These are phyloP conservation scores for Operophtera brumata DNA, from an alignment of 2,888 invertebrate genomes.

Conservation along the genomic window DNA sequence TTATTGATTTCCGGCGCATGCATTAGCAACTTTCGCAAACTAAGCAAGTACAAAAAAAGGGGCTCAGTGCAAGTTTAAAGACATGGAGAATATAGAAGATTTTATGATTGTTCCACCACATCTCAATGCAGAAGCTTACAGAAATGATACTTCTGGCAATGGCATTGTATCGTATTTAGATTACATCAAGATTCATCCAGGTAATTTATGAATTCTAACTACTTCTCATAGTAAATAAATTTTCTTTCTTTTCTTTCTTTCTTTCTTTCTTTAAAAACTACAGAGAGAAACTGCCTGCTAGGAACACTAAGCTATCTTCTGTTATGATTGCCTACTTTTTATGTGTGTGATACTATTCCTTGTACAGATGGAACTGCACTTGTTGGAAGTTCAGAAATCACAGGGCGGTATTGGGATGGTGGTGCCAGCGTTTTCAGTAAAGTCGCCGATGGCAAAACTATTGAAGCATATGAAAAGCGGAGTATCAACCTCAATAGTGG, in stretches of 20 bases:
- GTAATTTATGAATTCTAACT: slow-evolving; percentile 37
- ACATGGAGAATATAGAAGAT: slow-evolving; percentile 60
- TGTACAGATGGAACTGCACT: slow-evolving; percentile 67
- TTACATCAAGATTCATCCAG: slow-evolving; percentile 59
- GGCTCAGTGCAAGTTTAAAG: neutral
- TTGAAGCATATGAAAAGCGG: slow-evolving; percentile 45
- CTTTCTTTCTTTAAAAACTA: too few species aligned
- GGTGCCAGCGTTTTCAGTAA: slow-evolving; percentile 57
- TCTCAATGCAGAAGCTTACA: slow-evolving; percentile 73
- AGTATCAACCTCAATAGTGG: slow-evolving; percentile 59
- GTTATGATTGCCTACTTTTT: too few species aligned
- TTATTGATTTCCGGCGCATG: neutral
- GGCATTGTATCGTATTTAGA: slow-evolving; percentile 62
- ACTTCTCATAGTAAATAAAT: too few species aligned
- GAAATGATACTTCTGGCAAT: slow-evolving; percentile 63
- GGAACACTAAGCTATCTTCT: too few species aligned
- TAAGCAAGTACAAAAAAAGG: neutral
- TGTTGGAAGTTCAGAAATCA: slow-evolving; percentile 71
- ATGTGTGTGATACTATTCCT: too few species aligned
- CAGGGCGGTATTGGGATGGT: slow-evolving; percentile 75
- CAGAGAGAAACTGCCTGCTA: neutral
- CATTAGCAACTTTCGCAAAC: neutral
- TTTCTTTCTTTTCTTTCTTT: too few species aligned
- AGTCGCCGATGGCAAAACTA: slow-evolving; percentile 45
- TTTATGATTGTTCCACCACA: slow-evolving; percentile 64